A percentile compares a stretch with the other conserved stretches of the same genome.
These are phyloP conservation scores for Pedicia rivosa DNA, from an alignment of 2,888 invertebrate genomes.

Conservation along the genomic window DNA sequence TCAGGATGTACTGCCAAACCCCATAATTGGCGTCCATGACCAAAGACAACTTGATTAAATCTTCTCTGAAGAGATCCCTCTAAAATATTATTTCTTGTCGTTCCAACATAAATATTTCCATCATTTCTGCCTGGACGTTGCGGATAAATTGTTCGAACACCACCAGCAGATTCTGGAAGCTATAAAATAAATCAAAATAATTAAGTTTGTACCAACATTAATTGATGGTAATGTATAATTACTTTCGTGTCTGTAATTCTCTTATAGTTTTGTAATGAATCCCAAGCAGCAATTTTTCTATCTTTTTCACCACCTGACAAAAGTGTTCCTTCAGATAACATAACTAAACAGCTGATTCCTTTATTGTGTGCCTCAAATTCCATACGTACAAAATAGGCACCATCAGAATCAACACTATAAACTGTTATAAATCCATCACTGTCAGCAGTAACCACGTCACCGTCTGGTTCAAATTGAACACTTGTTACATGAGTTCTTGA, in stretches of 20 bases:
- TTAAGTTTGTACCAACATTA: too few relatives aligned
- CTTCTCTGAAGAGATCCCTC: conserved; percentile 80
- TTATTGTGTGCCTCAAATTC: conserved; percentile 82
- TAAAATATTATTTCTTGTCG: conserved; percentile 73
- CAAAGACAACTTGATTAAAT: conserved; percentile 76
- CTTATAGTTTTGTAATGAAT: conserved; percentile 76
- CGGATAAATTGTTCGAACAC: conserved; percentile 76
- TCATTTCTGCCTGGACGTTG: conserved; percentile 77
- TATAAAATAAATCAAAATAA: conserved; percentile 24
- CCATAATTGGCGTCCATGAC: conserved; percentile 76
- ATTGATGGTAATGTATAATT: not conserved
- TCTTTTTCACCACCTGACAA: conserved; percentile 84
- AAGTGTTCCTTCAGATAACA: conserved; percentile 80
- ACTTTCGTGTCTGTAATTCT: conserved; percentile 81
- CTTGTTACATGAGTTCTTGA: conserved; percentile 73
- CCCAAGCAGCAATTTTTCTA: conserved; percentile 83
- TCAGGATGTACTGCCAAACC: conserved; percentile 81
- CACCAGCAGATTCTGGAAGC: conserved; percentile 78
- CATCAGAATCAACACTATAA: conserved; percentile 78
- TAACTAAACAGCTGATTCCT: conserved; percentile 70
- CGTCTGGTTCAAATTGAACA: conserved; percentile 78
- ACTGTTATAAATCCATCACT: conserved; percentile 83
- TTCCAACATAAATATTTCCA: conserved; percentile 82
- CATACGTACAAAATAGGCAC: conserved; percentile 75
- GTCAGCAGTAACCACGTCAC: conserved; percentile 84